Conservation (phyloP, 2,888 invertebrate genomes). For the Pilophorus perplexus region DNA sequence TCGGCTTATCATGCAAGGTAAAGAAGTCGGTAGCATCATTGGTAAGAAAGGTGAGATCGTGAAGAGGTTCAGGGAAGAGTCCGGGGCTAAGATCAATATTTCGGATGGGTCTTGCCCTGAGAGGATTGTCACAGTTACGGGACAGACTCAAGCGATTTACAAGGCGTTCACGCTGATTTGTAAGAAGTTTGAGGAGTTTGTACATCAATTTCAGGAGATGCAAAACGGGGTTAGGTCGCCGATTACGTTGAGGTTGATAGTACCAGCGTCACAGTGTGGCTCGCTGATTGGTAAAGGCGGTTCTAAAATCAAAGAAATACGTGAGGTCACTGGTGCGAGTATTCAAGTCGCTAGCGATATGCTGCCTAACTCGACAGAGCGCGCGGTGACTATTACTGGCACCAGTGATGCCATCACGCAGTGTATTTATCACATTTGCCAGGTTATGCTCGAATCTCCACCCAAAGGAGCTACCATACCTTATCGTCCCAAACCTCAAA, state of each 20-base stretch:
- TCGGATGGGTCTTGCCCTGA: conserved; percentile 99
- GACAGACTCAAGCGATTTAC: conserved; percentile 93
- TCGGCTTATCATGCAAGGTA: conserved; percentile 99
- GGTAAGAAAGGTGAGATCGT: conserved; percentile 99
- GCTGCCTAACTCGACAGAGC: conserved; percentile 97
- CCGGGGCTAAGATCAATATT: conserved; percentile 99
- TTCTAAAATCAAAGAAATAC: conserved; percentile 98
- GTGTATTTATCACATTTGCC: conserved; percentile 99
- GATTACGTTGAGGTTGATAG: conserved; percentile 93
- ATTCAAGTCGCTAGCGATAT: conserved; percentile 97
- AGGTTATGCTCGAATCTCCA: conserved; percentile 99
- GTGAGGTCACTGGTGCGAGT: conserved; percentile 91
- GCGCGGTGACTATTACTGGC: conserved; percentile 97
- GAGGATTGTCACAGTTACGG: conserved; percentile 97
- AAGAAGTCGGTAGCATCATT: conserved; percentile 97
- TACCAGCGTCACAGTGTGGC: conserved; percentile 99
- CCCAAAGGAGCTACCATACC: conserved; percentile 99
- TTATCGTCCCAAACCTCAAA: conserved; percentile 95
- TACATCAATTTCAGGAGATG: conserved; percentile 49
- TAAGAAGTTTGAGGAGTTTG: conserved; percentile 94
- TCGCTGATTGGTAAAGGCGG: conserved; percentile 99
- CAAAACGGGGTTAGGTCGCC: conserved; percentile 67
- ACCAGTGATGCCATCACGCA: conserved; percentile 97
- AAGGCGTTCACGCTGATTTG: conserved; percentile 99
- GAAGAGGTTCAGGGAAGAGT: conserved; percentile 99